Percentiles rank a stretch among this genome's conserved stretches.
Evolutionary conservation across 2,888 invertebrate species (phyloP).

Genomic region (Orthosia gothica): DNA sequence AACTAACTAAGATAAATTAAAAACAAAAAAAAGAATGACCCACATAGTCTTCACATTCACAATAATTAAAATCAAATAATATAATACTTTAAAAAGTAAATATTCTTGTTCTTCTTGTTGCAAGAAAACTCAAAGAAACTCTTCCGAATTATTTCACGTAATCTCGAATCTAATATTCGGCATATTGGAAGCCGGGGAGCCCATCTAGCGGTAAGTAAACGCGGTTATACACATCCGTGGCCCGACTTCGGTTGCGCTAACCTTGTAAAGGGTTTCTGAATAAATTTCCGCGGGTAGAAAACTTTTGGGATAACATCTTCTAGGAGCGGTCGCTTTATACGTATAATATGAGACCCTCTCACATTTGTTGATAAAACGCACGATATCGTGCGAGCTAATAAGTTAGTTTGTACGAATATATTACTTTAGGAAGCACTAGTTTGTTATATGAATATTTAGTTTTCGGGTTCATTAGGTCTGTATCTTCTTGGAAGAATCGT

Average conservation of each 20-base stretch:
- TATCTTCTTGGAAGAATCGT: background rate
- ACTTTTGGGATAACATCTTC: conserved; percentile 65
- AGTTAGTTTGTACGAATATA: conserved; percentile 42
- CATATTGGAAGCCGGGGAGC: conserved; percentile 34
- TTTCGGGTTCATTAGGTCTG: background rate
- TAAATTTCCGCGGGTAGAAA: conserved; percentile 57
- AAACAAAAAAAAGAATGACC: too few species aligned
- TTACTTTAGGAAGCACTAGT: conserved; percentile 11
- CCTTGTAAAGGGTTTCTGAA: conserved; percentile 58
- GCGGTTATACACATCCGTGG: conserved; percentile 64
- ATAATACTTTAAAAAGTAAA: too few species aligned
- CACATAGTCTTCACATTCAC: too few species aligned
- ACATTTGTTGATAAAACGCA: conserved; percentile 41
- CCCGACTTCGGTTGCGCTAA: conserved; percentile 37
- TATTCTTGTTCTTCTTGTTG: too few species aligned
- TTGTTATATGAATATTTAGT: conserved; percentile 34
- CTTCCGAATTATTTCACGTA: conserved; percentile 52
- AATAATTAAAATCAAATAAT: too few species aligned
- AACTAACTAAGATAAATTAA: too few species aligned
- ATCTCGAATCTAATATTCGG: conserved; percentile 48
- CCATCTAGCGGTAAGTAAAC: conserved; percentile 40
- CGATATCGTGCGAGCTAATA: conserved; percentile 48
- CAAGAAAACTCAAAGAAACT: too few species aligned
- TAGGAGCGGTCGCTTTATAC: conserved; percentile 46
- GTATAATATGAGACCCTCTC: conserved; percentile 36